Evolutionary conservation across 1,140 invertebrate species (phyloP), one percentile per base, ranked within the genome.

Genomic region (Ceratitis capitata): DNA sequence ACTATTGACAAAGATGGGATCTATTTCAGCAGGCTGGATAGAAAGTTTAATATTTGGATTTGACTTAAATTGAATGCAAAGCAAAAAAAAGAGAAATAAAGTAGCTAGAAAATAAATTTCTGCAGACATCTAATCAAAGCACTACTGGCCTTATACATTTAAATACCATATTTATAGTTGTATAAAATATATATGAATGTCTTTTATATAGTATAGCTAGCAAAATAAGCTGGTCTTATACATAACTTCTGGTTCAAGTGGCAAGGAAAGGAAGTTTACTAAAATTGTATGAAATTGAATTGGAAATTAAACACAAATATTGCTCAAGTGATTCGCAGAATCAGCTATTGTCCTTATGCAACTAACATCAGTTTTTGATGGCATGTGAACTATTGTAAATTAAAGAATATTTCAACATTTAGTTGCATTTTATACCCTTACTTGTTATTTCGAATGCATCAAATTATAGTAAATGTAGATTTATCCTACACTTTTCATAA

Each of bases 1-100:
- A 84, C 82, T 84, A 87, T 86, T 69, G 32, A 32, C 35, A 39
- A 78, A 51, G 64, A 84, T 32, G 74, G 16, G 47, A 84, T 83
- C 86, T 87, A 89, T 88, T 86, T 87, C 89, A 91, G 89, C 89
- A 91, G 89, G 89, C 89, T 91, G 89, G 87, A 87, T 86, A 87
- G 85, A 84, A 58, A 82, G 56, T n/a, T 45, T 53, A 69, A 23
- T 61, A 29, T 26, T 45, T 42, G 35, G 42, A 14, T n/a, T n/a
- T 45, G 2, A 19, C 45, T 45, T 35, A 42, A 69, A 39, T 69
- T 69, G 61, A 39, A 12, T 69, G 61, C 14, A 69, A 19, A 69
- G 32, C 19, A 47, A 47, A 78, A 32, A 3, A 64, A 64, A 35
- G 23, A 35, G 23, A 64, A 64, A 32, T 29, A 23, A 12, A 16